A percentile compares a stretch with the other conserved stretches of the same genome.
phyloP scores from a whole-genome alignment of 2,888 invertebrate genomes.

The Cheiracanthium punctorium region DNA sequence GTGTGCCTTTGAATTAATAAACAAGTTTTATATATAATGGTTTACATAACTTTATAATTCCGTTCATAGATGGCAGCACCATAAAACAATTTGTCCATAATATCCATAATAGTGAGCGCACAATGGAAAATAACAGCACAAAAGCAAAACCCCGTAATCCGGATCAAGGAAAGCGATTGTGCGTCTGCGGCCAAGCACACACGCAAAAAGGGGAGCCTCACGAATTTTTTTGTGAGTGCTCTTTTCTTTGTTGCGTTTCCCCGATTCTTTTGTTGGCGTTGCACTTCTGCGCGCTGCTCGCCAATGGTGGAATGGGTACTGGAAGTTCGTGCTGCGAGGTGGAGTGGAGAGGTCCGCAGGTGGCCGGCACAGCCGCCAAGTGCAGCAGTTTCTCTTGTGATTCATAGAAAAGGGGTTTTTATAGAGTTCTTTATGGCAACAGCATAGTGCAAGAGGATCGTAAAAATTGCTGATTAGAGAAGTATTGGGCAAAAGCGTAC shows the following conservation, averaged over 20 bases:
- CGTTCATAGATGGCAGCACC: conserved; percentile 30
- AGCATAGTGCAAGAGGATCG: background rate
- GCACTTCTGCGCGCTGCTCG: background rate
- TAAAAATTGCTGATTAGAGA: background rate
- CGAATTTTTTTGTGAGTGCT: background rate
- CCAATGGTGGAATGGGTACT: background rate
- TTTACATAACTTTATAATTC: background rate
- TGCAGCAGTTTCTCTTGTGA: background rate
- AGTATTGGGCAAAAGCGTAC: no score
- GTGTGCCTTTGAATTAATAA: no score
- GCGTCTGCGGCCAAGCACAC: conserved; percentile 53
- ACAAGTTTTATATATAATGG: no score
- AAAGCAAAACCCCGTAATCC: conserved; percentile 53
- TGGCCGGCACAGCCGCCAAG: background rate
- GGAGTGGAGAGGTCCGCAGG: background rate
- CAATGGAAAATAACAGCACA: background rate
- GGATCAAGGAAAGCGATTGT: conserved; percentile 62
- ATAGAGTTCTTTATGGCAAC: background rate
- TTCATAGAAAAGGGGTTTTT: background rate
- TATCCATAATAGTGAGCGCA: background rate
- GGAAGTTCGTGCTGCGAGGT: no score
- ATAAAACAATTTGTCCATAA: background rate
- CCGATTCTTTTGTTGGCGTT: conserved; percentile 30
- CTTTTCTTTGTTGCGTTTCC: background rate
- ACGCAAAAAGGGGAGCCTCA: background rate